Evolutionary conservation across 2,888 invertebrate genomes (phyloP), one percentile per base, ranked within the genome.

Genomic region (Nemapogon koenigi): DNA sequence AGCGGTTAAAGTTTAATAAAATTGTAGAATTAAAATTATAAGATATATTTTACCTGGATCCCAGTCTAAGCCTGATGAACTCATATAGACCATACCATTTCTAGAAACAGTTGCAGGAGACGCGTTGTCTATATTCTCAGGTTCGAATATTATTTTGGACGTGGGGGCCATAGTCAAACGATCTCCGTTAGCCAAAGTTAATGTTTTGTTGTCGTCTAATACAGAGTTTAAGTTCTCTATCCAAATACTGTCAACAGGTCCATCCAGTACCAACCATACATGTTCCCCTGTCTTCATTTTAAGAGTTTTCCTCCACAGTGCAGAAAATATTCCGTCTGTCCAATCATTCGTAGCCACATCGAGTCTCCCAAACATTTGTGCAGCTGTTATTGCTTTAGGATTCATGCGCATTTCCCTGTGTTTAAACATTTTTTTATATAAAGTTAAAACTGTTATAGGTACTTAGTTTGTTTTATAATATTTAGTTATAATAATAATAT

Each of bases 341-440:
- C 97, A 97, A 58, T 97, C 97, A 57, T 97, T 97, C 1, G 97
- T 97, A 2, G 97, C 96, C 0, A 97, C 97, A 58, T 97, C 97
- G 15, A 97, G 75, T 17, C 94, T 84, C 0, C 97, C 97, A 61
- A 97, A 97, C 97, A 97, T 97, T 81, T 97, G 97, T 0, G 96
- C 88, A 0, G 97, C 93, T 10, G 97, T 97, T 54, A 97, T 97
- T 11, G 97, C 93, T 75, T 97, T 97, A 0, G 97, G 97, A 69
- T 97, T 97, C 97, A 97, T 97, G 47, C 97, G 81, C 94, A 97
- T 94, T 81, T 97, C 97, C 47, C 90, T 86, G 51, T 22, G 59
- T 60, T 11, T 15, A n/a, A 33, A 10, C n/a, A n/a, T 6, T 18
- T n/a, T 33, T 6, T 33, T n/a, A 4, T 7, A 18, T 8, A 31